A percentile compares a stretch with the other conserved stretches of the same genome.
These are phyloP conservation scores for Lysandra coridon DNA, from an alignment of 2,888 invertebrate species.

Conservation along the genomic window DNA sequence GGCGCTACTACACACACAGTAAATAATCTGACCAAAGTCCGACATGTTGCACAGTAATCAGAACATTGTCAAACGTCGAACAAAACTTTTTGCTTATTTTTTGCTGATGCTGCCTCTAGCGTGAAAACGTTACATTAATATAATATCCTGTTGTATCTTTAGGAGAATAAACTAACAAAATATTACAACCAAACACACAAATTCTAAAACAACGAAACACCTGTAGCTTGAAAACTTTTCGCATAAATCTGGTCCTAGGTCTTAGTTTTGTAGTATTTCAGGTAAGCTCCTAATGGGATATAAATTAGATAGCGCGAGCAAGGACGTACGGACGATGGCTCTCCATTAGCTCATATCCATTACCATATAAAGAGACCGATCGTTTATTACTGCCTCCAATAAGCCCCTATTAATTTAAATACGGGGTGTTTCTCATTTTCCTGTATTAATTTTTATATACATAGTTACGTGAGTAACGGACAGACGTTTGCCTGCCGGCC, in stretches of 20 bases:
- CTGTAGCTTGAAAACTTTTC: slow-evolving; percentile 8
- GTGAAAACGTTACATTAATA: too few species aligned
- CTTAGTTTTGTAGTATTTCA: slow-evolving; percentile 28
- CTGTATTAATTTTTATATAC: background rate
- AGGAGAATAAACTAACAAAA: background rate
- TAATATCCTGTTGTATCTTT: too few species aligned
- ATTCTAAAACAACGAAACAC: background rate
- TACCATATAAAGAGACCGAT: slow-evolving; percentile 36
- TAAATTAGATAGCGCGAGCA: slow-evolving; percentile 34
- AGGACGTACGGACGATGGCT: slow-evolving; percentile 25
- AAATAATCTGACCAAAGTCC: too few species aligned
- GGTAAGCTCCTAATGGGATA: slow-evolving; percentile 34
- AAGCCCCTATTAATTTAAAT: slow-evolving; percentile 36
- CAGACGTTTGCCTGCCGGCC: background rate
- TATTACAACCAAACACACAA: background rate
- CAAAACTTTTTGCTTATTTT: too few species aligned
- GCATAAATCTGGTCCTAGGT: background rate
- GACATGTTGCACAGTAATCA: too few species aligned
- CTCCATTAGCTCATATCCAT: slow-evolving; percentile 35
- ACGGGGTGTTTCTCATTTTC: background rate
- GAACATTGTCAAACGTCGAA: too few species aligned
- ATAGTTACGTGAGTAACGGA: background rate
- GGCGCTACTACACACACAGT: too few species aligned
- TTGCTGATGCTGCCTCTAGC: too few species aligned
- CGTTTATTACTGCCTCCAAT: slow-evolving; percentile 37